Percentiles rank a stretch among this genome's conserved stretches.
Conservation (phyloP, 1,140 invertebrate genomes). For the Branchinecta lindahli region DNA sequence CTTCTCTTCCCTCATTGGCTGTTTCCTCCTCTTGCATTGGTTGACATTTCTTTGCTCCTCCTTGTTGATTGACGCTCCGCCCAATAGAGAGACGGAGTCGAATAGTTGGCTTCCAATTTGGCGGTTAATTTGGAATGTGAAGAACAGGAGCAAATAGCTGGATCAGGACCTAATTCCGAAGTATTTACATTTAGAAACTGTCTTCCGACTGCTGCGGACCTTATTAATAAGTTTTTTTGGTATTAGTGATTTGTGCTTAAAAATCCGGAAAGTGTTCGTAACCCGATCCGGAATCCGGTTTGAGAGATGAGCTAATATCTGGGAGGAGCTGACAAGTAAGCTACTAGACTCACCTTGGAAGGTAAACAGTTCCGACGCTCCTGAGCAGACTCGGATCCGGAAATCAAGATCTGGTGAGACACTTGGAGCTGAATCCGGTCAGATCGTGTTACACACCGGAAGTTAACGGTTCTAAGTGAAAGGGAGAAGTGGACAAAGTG, state of each 20-base stretch:
- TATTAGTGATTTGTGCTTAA: no score
- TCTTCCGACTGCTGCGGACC: no score
- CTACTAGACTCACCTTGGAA: background rate
- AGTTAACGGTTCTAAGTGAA: background rate
- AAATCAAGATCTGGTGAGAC: background rate
- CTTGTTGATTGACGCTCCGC: background rate
- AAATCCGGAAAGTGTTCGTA: no score
- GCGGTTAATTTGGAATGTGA: background rate
- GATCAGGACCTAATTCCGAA: background rate
- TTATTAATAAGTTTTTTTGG: no score
- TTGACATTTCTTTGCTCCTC: background rate
- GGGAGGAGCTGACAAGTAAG: constrained; percentile 4
- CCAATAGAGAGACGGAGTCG: background rate
- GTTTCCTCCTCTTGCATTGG: background rate
- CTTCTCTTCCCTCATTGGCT: background rate
- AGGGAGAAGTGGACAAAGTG: no score
- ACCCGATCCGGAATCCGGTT: no score
- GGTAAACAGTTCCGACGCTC: background rate
- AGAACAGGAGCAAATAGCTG: background rate
- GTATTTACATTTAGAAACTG: background rate
- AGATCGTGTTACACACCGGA: background rate
- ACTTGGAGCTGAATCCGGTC: background rate
- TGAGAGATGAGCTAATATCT: background rate
- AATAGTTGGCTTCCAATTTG: constrained; percentile 9
- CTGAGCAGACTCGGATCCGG: background rate